phyloP scores from a whole-genome alignment of 2,888 invertebrate genomes.

The Eretmocerus hayati region DNA sequence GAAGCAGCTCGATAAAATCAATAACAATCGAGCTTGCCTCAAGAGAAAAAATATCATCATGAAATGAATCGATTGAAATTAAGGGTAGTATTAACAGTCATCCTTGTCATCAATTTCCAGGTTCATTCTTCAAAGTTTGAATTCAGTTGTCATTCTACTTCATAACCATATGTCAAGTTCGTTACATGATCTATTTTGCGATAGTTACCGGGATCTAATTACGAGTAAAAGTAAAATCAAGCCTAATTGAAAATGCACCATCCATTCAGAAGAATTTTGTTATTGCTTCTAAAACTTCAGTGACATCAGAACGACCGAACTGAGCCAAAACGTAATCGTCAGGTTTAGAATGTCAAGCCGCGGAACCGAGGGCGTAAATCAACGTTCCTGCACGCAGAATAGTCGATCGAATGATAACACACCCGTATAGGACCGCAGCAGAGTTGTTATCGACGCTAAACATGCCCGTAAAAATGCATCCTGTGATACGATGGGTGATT shows the following conservation, averaged over 20 bases:
- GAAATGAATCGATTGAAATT: no score
- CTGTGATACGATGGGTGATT: conserved; percentile 41
- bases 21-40: no score
- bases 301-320: not conserved
- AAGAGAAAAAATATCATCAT: no score
- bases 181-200: no score
- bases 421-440: not conserved
- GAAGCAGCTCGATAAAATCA: no score
- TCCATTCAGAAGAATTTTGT: conserved; percentile 3
- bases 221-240: no score
- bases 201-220: no score
- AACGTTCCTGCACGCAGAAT: conserved; percentile 8
- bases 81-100: no score
- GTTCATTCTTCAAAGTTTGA: no score
- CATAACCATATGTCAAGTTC: no score
- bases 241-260: conserved; percentile 8
- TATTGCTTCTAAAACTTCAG: not conserved
- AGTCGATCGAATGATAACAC: conserved; percentile 6
- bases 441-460: conserved; percentile 44
- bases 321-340: conserved; percentile 1
- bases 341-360: conserved; percentile 7
- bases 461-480: conserved; percentile 33
- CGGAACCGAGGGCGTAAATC: conserved; percentile 16
- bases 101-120: no score
- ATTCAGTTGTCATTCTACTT: no score